These are phyloP conservation scores for Pteria penguin DNA, from an alignment of 2,888 invertebrate species.

Conservation along the genomic window DNA sequence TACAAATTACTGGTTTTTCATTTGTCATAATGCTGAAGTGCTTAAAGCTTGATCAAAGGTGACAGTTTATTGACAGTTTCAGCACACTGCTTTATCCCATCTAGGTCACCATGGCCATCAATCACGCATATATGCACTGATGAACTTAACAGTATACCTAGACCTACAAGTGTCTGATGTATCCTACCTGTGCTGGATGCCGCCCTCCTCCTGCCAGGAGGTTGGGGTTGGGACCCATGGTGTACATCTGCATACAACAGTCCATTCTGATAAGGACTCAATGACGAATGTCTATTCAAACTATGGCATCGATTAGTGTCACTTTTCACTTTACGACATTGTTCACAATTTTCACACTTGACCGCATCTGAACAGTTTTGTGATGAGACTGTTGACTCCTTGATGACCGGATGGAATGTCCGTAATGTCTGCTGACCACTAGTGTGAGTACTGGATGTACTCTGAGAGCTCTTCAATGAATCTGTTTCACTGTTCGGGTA, in stretches of 20 bases:
- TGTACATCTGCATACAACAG: slow-evolving; percentile 26
- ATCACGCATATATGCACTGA: too few species aligned
- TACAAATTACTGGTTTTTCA: too few species aligned
- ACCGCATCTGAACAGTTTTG: slow-evolving; percentile 9
- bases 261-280: slow-evolving; percentile 36
- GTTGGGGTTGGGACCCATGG: slow-evolving; percentile 43
- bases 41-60: too few species aligned
- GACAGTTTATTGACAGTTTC: too few species aligned
- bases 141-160: too few species aligned
- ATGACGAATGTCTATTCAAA: slow-evolving; percentile 39
- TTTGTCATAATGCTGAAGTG: too few species aligned
- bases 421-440: slow-evolving; percentile 58
- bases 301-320: slow-evolving; percentile 34
- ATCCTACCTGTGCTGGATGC: slow-evolving; percentile 3
- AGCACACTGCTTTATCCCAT: too few species aligned
- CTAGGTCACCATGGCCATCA: too few species aligned
- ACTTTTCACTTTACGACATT: slow-evolving; percentile 21
- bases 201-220: slow-evolving; percentile 32
- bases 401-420: slow-evolving; percentile 70
- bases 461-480: slow-evolving; percentile 73
- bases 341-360: slow-evolving; percentile 49
- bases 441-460: slow-evolving; percentile 70
- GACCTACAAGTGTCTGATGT: too few species aligned
- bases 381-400: slow-evolving; percentile 15
- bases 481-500: slow-evolving; percentile 72